Percentiles rank a stretch among this genome's conserved stretches.
phyloP scores from a whole-genome alignment of 1,140 invertebrate species.

The Ostrea denselamellosa region DNA sequence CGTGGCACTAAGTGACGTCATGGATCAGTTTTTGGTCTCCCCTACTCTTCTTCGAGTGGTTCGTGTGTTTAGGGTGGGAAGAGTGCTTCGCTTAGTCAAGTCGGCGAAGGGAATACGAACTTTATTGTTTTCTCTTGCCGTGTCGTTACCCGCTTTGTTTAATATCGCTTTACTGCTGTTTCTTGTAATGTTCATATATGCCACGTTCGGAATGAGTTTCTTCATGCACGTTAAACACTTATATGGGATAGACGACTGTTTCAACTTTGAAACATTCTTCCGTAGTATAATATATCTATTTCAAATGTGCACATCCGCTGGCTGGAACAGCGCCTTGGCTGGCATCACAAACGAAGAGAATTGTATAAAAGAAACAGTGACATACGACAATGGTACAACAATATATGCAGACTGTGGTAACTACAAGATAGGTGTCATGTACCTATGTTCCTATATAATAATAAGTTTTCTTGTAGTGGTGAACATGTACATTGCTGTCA shows the following conservation, averaged over 20 bases:
- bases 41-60: constrained; percentile 98
- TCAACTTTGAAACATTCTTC: constrained; percentile 99
- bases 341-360: constrained; percentile 93
- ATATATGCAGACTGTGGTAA: constrained; percentile 92
- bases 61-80: constrained; percentile 97
- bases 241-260: constrained; percentile 96
- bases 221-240: constrained; percentile 99
- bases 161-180: constrained; percentile 99
- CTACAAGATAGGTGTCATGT: constrained; percentile 94
- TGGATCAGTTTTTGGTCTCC: constrained; percentile 98
- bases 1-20: constrained; percentile 95
- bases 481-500: constrained; percentile 99
- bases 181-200: constrained; percentile 99
- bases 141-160: constrained; percentile 98
- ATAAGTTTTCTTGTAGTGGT: constrained; percentile 99
- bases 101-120: constrained; percentile 97
- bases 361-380: constrained; percentile 81
- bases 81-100: constrained; percentile 97
- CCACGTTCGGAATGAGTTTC: constrained; percentile 99
- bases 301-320: constrained; percentile 98
- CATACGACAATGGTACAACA: constrained; percentile 81
- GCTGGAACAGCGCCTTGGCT: constrained; percentile 97
- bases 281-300: constrained; percentile 98
- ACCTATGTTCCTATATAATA: constrained; percentile 96
- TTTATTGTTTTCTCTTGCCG: constrained; percentile 96